Conservation (phyloP, 2,113 vertebrate species). For the Columbina picui region DNA sequence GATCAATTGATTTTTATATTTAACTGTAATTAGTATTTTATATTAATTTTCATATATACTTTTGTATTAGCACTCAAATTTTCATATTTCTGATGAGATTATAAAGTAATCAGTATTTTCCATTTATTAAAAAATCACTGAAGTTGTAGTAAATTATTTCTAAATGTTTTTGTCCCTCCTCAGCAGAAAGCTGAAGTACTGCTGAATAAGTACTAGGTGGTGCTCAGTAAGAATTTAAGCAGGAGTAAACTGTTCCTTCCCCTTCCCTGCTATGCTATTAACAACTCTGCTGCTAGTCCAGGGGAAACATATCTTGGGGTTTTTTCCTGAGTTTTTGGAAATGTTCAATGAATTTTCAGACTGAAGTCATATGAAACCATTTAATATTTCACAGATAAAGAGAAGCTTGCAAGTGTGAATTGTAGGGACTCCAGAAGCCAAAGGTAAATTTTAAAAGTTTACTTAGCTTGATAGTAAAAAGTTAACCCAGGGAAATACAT, state of each 20-base stretch:
- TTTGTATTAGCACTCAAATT: background rate
- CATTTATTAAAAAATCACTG: background rate
- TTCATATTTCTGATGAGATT: background rate
- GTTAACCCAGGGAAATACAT: background rate
- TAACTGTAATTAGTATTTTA: background rate
- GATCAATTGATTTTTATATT: background rate
- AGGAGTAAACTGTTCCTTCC: background rate
- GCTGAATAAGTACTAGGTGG: background rate
- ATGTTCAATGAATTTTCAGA: background rate
- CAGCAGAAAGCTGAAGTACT: background rate
- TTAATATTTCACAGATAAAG: background rate
- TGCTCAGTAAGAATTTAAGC: background rate
- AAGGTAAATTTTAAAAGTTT: background rate
- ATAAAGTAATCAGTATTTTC: background rate
- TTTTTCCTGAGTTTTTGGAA: background rate
- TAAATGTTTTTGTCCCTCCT: background rate
- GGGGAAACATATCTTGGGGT: rapidly evolving
- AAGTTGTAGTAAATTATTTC: background rate
- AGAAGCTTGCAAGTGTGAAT: background rate
- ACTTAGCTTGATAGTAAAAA: background rate
- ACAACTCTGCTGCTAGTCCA: background rate
- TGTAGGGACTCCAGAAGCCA: background rate
- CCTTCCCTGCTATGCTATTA: background rate
- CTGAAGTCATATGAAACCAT: background rate
- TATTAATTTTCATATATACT: background rate